Evolutionary conservation across 2,888 invertebrate genomes (phyloP).

Genomic region (Antitype chi): DNA sequence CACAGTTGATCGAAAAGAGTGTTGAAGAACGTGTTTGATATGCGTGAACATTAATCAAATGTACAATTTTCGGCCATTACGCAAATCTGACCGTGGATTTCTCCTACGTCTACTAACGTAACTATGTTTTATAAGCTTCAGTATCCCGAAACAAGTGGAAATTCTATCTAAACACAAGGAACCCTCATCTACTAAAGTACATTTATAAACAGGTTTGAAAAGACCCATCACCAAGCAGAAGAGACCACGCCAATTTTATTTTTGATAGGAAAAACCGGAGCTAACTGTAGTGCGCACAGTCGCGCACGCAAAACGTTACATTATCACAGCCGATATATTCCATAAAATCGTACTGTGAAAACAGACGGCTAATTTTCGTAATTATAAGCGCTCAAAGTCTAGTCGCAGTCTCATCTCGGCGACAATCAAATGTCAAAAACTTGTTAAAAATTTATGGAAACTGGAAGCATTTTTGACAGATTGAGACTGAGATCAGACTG

Average conservation of each 20-base stretch:
- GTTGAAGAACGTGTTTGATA: not conserved
- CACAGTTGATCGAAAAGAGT: not conserved
- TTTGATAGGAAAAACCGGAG: not conserved
- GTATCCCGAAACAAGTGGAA: not conserved
- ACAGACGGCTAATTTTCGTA: no score
- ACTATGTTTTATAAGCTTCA: not conserved
- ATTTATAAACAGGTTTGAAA: constrained; percentile 2
- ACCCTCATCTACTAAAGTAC: constrained; percentile 18
- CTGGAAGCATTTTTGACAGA: no score
- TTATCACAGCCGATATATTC: no score
- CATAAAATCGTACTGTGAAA: no score
- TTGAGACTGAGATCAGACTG: no score
- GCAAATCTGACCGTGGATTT: not conserved
- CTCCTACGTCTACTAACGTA: not conserved
- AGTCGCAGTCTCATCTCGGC: no score
- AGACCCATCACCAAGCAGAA: constrained; percentile 4
- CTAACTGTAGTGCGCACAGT: not conserved
- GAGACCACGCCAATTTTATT: not conserved
- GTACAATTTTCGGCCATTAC: not conserved
- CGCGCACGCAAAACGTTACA: not conserved
- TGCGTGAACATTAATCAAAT: not conserved
- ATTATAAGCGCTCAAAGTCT: no score
- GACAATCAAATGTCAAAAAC: no score
- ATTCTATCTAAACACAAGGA: constrained; percentile 13
- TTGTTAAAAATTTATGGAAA: no score